phyloP scores from a whole-genome alignment of 2,113 vertebrate genomes.

The Podocnemis expansa region DNA sequence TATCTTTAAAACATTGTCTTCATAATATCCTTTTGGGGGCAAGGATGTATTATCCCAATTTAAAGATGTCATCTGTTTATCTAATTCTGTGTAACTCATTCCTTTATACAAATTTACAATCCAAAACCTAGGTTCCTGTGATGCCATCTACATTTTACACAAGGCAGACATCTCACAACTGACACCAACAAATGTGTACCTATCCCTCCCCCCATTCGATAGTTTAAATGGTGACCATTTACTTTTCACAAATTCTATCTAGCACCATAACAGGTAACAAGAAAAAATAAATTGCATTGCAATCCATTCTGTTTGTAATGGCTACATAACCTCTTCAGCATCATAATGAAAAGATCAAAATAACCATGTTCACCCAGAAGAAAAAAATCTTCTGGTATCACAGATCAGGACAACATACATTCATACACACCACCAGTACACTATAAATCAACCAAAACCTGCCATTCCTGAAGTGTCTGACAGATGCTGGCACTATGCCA shows the following conservation, averaged over 20 bases:
- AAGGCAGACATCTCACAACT: background rate
- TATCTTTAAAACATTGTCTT: background rate
- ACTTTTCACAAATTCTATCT: background rate
- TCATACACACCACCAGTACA: background rate
- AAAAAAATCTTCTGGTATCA: background rate
- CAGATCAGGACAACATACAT: background rate
- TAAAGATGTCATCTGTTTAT: fast-evolving
- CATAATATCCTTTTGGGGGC: background rate
- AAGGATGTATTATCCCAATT: background rate
- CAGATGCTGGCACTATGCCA: background rate
- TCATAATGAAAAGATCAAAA: background rate
- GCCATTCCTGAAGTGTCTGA: background rate
- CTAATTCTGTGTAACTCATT: background rate
- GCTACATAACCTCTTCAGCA: background rate
- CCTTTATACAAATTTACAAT: background rate
- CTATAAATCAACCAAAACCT: background rate
- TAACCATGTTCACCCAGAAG: background rate
- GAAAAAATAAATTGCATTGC: background rate
- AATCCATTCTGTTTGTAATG: background rate
- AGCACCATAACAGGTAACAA: background rate
- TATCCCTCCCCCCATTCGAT: background rate
- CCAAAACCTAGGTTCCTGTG: background rate
- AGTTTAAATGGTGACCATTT: background rate
- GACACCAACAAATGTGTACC: background rate
- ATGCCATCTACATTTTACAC: background rate